Conservation (phyloP, 2,888 invertebrate genomes). For the Podotricha telesiphe region DNA sequence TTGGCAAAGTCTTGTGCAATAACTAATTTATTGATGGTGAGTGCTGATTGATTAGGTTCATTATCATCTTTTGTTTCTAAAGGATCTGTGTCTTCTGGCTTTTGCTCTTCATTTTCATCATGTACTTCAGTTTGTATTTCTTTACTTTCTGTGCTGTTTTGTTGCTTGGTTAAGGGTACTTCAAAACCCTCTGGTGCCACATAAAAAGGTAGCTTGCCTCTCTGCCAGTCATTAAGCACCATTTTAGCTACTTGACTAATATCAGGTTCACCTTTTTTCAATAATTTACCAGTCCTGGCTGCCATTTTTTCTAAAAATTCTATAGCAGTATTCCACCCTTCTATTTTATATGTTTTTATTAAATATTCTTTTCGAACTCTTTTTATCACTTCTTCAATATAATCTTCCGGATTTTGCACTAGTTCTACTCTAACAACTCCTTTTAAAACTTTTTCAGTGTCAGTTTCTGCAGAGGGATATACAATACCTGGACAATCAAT, state of each 20-base stretch:
- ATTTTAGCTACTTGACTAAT: slow-evolving; percentile 93
- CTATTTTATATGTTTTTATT: slow-evolving; percentile 93
- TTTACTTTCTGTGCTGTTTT: slow-evolving; percentile 53
- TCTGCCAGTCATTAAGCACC: slow-evolving; percentile 99
- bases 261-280: slow-evolving; percentile 99
- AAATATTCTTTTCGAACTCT: slow-evolving; percentile 95
- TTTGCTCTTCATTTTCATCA: slow-evolving; percentile 57
- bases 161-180: slow-evolving; percentile 83
- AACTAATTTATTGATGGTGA: slow-evolving; percentile 73
- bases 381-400: slow-evolving; percentile 92
- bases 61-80: slow-evolving; percentile 52
- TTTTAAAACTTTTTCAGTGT: slow-evolving; percentile 97
- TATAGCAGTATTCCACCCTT: slow-evolving; percentile 90
- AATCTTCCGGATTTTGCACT: slow-evolving; percentile 96
- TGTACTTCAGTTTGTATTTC: slow-evolving; percentile 45
- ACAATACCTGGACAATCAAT: slow-evolving; percentile 99
- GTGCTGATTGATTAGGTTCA: slow-evolving; percentile 58
- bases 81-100: slow-evolving; percentile 58
- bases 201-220: slow-evolving; percentile 98
- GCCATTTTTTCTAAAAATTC: slow-evolving; percentile 97
- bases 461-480: slow-evolving; percentile 97
- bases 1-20: slow-evolving; percentile 92
- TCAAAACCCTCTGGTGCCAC: slow-evolving; percentile 93
- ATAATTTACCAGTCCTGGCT: slow-evolving; percentile 91
- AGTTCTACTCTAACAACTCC: slow-evolving; percentile 98